A percentile compares a stretch with the other conserved stretches of the same genome.
Evolutionary conservation across 2,888 invertebrate genomes (phyloP).

Genomic region (Sclerodermus sp.): DNA sequence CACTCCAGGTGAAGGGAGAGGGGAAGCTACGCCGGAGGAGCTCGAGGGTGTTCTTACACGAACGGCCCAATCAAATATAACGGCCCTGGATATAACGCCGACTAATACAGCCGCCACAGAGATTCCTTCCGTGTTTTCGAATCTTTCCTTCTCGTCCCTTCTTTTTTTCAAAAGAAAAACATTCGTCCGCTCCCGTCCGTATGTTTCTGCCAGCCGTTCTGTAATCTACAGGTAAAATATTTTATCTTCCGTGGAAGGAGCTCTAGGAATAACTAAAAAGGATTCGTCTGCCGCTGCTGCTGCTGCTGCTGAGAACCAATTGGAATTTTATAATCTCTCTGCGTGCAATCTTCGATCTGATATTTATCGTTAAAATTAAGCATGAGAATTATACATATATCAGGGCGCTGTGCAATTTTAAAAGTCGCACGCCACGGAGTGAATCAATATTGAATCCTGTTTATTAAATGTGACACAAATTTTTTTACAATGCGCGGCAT

Average conservation of each 20-base stretch:
- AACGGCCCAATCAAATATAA: conserved; percentile 51
- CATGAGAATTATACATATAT: too few relatives aligned
- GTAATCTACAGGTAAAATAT: conserved; percentile 21
- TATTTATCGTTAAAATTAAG: too few relatives aligned
- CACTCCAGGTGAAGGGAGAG: conserved; percentile 10
- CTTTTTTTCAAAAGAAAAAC: conserved; percentile 25
- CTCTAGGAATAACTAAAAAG: too few relatives aligned
- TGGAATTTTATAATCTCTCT: too few relatives aligned
- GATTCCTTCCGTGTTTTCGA: conserved; percentile 31
- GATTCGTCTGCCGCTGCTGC: too few relatives aligned
- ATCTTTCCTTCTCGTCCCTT: conserved; percentile 10
- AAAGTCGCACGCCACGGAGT: too few relatives aligned
- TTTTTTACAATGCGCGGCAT: too few relatives aligned
- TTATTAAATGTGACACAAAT: too few relatives aligned
- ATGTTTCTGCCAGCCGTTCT: neutral
- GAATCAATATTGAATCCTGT: too few relatives aligned
- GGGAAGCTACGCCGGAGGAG: conserved; percentile 21
- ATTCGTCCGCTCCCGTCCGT: conserved; percentile 16
- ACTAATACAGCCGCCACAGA: conserved; percentile 33
- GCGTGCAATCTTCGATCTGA: too few relatives aligned
- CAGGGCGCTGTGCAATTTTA: too few relatives aligned
- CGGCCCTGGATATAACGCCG: conserved; percentile 32
- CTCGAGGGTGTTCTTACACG: conserved; percentile 39
- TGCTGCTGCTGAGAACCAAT: too few relatives aligned
- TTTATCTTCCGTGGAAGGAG: conserved; percentile 23